These are phyloP conservation scores for Hepsetus odoe DNA, from an alignment of 2,113 vertebrate species.

Conservation along the genomic window DNA sequence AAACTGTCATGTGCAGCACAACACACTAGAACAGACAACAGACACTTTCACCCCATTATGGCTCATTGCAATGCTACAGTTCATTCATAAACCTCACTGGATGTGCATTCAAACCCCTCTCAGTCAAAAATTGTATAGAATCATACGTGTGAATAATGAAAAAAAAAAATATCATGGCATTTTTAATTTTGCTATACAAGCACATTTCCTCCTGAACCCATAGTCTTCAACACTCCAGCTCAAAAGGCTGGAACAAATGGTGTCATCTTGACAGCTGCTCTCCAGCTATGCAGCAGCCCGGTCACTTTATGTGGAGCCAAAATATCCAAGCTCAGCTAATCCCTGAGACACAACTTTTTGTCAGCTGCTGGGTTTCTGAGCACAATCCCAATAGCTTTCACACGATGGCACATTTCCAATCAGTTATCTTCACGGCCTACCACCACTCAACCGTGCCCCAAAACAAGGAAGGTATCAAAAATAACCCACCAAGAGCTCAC, in stretches of 20 bases:
- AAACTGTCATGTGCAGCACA: conserved; percentile 9
- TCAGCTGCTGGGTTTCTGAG: conserved; percentile 7
- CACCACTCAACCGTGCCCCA: background rate
- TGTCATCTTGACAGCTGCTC: conserved; percentile 17
- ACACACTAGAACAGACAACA: conserved; percentile 7
- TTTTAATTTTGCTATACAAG: conserved; percentile 25
- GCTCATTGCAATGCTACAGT: conserved; percentile 39
- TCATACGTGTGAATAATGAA: background rate
- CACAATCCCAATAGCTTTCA: conserved; percentile 11
- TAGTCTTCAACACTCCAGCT: conserved; percentile 3
- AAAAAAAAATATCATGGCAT: conserved; percentile 3
- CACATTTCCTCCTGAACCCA: conserved; percentile 5
- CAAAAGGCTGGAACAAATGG: background rate
- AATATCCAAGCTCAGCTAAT: conserved; percentile 30
- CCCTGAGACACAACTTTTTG: conserved; percentile 44
- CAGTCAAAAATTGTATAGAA: conserved; percentile 15
- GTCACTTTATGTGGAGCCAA: conserved; percentile 3
- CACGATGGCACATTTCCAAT: conserved; percentile 4
- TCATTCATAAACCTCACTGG: background rate
- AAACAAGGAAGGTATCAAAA: conserved; percentile 8
- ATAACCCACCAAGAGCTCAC: background rate
- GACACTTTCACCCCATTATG: conserved; percentile 16
- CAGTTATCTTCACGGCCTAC: background rate
- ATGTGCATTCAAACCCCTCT: background rate
- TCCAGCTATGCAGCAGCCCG: conserved; percentile 10